Conservation (phyloP, 2,888 invertebrate genomes). For the Polydrusus tereticollis region DNA sequence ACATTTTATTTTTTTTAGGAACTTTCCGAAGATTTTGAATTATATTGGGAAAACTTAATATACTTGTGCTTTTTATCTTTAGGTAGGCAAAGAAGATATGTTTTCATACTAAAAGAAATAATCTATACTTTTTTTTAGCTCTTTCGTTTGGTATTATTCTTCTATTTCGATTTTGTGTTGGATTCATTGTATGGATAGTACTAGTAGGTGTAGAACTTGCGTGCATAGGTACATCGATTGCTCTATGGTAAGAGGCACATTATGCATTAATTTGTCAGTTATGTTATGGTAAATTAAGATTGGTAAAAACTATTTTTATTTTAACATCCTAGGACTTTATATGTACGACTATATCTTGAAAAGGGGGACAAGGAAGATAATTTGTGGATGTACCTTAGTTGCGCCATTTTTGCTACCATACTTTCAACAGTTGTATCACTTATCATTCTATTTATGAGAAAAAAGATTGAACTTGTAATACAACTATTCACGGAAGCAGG, state of each 20-base stretch:
- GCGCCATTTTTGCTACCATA: constrained; percentile 73
- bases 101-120: not conserved
- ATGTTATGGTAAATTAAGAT: not conserved
- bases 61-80: constrained; percentile 73
- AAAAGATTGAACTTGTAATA: constrained; percentile 74
- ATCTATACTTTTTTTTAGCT: constrained; percentile 64
- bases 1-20: constrained; percentile 67
- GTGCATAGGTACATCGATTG: constrained; percentile 70
- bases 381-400: constrained; percentile 68
- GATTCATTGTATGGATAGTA: constrained; percentile 75
- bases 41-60: constrained; percentile 73
- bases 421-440: constrained; percentile 71
- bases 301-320: not conserved
- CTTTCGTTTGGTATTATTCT: constrained; percentile 70
- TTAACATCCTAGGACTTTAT: not conserved
- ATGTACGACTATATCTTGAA: constrained; percentile 3
- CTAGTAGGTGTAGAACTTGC: constrained; percentile 69
- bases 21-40: constrained; percentile 72
- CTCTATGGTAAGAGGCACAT: constrained; percentile 70
- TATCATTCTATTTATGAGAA: constrained; percentile 73
- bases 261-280: not conserved
- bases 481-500: constrained; percentile 77
- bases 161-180: constrained; percentile 72
- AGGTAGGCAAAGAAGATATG: constrained; percentile 69
- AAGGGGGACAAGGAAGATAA: constrained; percentile 56